Base-by-base conservation (phyloP, 2,888 invertebrate species). In the Platycnemis pennipes region DNA sequence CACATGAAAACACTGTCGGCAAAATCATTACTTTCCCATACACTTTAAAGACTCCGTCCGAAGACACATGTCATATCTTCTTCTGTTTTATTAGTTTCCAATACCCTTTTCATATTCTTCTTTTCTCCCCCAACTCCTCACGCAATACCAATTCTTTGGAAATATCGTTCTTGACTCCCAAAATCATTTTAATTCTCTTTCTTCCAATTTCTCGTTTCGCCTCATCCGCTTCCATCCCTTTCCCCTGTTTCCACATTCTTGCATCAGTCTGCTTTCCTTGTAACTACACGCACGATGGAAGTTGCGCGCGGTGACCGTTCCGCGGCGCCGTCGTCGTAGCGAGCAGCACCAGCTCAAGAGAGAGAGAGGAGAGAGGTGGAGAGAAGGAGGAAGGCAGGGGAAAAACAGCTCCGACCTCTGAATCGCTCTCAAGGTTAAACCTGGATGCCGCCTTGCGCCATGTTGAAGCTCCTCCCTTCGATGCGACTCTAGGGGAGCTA, bases 401-500 rank as follows among this genome's bases (percentile, higher is more conserved):
- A 91, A 69, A 91, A 91, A 63, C 63, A 44, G 42, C 69, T 69
- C 49, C 63, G 69, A 63, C 91, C 69, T 69, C 69, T 63, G 91
- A 91, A 91, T 91, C 91, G 91, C 91, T 91, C 91, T 56, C 91
- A 91, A 91, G 91, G 91, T 91, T 63, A 91, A 91, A 91, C 91
- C 91, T 77, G 91, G 91, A 91, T 91, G 91, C 91, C 91, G 91
- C 89, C 56, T 7, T 56, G 56, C 89, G 89, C 91, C 91, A 91
- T 91, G 63, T 91, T 91, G 91, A 37, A 77, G 37, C 77, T 77
- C 77, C 77, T 77, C 77, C 77, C 77, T 77, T 77, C 63, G 31
- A 37, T 37, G 37, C 77, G 63, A 77, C 77, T 77, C 77, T 37
- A 31, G 77, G 31, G 5, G 37, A 37, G 77, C 77, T 37, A 77